phyloP scores from a whole-genome alignment of 2,888 invertebrate genomes.

The Apeira syringaria region DNA sequence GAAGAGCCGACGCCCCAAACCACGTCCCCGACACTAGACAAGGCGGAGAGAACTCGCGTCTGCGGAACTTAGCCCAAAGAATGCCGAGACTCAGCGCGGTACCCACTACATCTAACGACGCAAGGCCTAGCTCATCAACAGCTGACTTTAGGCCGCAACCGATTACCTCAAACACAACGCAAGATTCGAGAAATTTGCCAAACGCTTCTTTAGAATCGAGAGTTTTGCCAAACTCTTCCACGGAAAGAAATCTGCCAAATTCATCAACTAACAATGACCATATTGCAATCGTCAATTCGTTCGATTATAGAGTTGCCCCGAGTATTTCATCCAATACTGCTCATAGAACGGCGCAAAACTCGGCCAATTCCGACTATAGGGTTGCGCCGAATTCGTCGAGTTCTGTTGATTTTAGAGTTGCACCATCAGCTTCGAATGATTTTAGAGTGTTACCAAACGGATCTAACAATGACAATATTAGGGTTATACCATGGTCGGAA shows the following conservation, averaged over 20 bases:
- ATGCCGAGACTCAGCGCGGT: slow-evolving; percentile 61
- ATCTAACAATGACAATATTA: slow-evolving; percentile 37
- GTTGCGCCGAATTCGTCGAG: background rate
- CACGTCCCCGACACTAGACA: slow-evolving; percentile 49
- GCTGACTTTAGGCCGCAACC: slow-evolving; percentile 2
- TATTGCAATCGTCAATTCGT: background rate
- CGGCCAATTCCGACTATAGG: background rate
- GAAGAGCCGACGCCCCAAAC: slow-evolving; percentile 46
- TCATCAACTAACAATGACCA: slow-evolving; percentile 2
- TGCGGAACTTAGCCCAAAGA: slow-evolving; percentile 57
- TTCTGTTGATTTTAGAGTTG: slow-evolving; percentile 11
- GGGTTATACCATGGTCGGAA: slow-evolving; percentile 62
- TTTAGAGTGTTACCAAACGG: slow-evolving; percentile 4
- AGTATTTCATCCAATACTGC: slow-evolving; percentile 6
- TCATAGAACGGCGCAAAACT: background rate
- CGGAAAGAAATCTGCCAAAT: slow-evolving; percentile 22
- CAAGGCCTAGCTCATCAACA: slow-evolving; percentile 5
- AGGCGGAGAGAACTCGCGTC: slow-evolving; percentile 55
- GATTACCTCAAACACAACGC: background rate
- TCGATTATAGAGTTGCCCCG: slow-evolving; percentile 13
- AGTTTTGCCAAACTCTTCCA: slow-evolving; percentile 17
- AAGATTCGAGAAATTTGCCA: slow-evolving; percentile 23
- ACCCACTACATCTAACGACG: slow-evolving; percentile 30
- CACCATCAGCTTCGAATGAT: slow-evolving; percentile 1
- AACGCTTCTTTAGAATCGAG: slow-evolving; percentile 7